A percentile compares a stretch with the other conserved stretches of the same genome.
phyloP scores from a whole-genome alignment of 2,888 invertebrate genomes.

The Caenorhabditis sp. region DNA sequence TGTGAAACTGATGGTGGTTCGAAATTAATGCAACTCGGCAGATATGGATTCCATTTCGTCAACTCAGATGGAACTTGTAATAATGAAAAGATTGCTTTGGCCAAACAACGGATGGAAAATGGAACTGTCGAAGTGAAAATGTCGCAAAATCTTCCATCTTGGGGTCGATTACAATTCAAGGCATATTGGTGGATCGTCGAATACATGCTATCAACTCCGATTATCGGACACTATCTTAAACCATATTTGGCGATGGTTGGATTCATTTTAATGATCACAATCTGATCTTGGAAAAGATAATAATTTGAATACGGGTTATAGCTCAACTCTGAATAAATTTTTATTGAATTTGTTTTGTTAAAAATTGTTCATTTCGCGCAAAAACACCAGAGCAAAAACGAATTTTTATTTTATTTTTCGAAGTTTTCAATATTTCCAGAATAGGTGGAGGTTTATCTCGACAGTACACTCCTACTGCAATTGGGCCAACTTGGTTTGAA shows the following conservation, averaged over 20 bases:
- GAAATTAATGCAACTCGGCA: constrained; percentile 67
- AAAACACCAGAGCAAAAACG: background rate
- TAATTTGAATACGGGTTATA: background rate
- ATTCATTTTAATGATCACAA: constrained; percentile 69
- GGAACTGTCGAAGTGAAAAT: constrained; percentile 62
- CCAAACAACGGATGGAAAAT: constrained; percentile 62
- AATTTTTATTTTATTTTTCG: too few species aligned
- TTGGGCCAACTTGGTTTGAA: constrained; percentile 7
- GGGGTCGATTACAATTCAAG: constrained; percentile 62
- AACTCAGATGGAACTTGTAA: constrained; percentile 66
- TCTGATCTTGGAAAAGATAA: constrained; percentile 32
- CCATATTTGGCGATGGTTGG: constrained; percentile 69
- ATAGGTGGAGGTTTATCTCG: constrained; percentile 8
- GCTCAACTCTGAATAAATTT: background rate
- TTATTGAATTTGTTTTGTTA: background rate
- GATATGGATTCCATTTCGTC: constrained; percentile 69
- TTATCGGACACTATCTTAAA: constrained; percentile 65
- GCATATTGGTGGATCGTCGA: constrained; percentile 70
- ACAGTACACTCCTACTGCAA: constrained; percentile 33
- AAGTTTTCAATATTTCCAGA: too few species aligned
- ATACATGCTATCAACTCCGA: constrained; percentile 62
- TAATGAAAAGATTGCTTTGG: constrained; percentile 54
- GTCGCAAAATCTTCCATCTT: constrained; percentile 48
- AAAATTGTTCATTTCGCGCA: background rate
- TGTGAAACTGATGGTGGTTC: constrained; percentile 70